Conservation (phyloP, 2,113 vertebrate genomes). For the Corythornis vintsioides region DNA sequence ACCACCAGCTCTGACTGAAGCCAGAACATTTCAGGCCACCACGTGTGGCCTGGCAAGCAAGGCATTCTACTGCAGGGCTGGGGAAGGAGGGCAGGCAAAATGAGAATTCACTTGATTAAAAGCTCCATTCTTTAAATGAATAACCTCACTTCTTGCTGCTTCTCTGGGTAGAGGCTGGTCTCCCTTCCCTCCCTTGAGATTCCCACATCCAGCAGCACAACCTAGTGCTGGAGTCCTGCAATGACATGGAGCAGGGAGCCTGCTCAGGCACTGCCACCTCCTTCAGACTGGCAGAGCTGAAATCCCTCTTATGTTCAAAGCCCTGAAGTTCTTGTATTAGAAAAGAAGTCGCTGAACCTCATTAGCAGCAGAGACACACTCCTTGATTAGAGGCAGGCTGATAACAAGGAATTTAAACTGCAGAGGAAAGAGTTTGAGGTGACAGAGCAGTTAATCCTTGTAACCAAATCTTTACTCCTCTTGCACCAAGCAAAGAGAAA, state of each 20-base stretch:
- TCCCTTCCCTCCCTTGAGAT: background rate
- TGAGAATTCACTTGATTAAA: background rate
- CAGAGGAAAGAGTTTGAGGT: background rate
- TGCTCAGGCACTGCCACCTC: background rate
- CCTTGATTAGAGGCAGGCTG: background rate
- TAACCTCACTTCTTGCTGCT: background rate
- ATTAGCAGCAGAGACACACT: background rate
- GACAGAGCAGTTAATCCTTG: background rate
- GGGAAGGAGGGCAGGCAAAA: background rate
- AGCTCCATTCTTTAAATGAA: background rate
- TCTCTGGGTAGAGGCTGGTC: background rate
- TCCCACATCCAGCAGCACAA: background rate
- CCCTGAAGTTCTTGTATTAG: background rate
- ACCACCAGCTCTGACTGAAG: background rate
- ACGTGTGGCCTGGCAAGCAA: fast-evolving
- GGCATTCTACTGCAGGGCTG: background rate
- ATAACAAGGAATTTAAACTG: background rate
- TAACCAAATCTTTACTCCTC: background rate
- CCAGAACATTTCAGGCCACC: background rate
- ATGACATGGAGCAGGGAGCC: fast-evolving
- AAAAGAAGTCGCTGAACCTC: background rate
- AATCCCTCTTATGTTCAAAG: background rate
- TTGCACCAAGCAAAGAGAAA: background rate
- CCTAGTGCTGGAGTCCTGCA: conserved; percentile 20
- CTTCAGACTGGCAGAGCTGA: fast-evolving